phyloP scores from a whole-genome alignment of 2,113 vertebrate genomes.

The Daboia siamensis region DNA sequence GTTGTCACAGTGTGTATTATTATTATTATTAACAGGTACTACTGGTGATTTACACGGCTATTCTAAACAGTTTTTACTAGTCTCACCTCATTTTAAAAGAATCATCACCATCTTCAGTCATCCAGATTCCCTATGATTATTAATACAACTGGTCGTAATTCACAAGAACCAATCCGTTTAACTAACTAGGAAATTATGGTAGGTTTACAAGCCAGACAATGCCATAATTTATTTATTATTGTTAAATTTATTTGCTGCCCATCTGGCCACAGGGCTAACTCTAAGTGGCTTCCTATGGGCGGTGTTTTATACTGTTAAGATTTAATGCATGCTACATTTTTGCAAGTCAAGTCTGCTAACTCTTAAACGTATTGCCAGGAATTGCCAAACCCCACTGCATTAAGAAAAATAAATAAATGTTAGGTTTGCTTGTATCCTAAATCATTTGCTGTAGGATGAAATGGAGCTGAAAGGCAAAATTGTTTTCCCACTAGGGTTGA shows the following conservation, averaged over 20 bases:
- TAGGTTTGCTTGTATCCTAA: neutral
- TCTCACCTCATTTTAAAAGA: neutral
- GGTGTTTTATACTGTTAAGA: neutral
- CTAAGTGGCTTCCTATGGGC: too few species aligned
- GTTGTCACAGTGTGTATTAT: neutral
- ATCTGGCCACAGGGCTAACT: neutral
- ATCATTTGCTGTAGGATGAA: neutral
- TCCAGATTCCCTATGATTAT: neutral
- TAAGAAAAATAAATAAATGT: neutral
- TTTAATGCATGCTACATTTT: constrained; percentile 14
- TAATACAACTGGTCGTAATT: constrained; percentile 18
- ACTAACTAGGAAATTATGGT: constrained; percentile 22
- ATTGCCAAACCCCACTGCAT: neutral
- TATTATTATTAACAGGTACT: neutral
- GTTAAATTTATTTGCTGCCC: neutral
- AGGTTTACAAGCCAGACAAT: neutral
- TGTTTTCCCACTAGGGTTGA: constrained; percentile 3
- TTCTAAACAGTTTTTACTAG: neutral
- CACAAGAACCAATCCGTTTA: constrained; percentile 43
- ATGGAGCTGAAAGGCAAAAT: constrained; percentile 4
- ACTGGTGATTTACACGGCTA: neutral
- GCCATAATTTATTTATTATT: neutral
- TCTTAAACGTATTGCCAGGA: neutral
- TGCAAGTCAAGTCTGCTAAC: neutral
- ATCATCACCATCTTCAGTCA: accelerated